Evolutionary conservation across 1,140 invertebrate species (phyloP).

Genomic region (Galleria mellonella): DNA sequence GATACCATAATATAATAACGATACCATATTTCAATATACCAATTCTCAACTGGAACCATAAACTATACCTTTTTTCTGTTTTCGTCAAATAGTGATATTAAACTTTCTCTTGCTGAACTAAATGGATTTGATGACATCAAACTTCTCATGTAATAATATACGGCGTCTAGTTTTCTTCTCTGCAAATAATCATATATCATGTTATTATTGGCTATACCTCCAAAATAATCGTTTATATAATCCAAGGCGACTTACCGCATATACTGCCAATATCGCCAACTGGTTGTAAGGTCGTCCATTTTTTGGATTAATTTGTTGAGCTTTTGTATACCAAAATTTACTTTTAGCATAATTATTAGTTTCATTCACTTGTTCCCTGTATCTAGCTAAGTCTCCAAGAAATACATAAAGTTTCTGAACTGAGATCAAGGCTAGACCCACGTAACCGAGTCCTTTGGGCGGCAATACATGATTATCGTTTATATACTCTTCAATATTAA

Average conservation of each 20-base stretch:
- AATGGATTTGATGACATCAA: slow-evolving; percentile 95
- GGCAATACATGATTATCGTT: slow-evolving; percentile 68
- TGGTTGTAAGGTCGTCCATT: slow-evolving; percentile 97
- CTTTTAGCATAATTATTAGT: slow-evolving; percentile 90
- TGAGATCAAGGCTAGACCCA: slow-evolving; percentile 86
- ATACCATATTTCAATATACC: no score
- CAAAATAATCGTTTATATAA: no score
- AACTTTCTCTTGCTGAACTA: slow-evolving; percentile 89
- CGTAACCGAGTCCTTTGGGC: slow-evolving; percentile 78
- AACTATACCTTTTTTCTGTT: slow-evolving; percentile 94
- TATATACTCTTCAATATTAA: slow-evolving; percentile 81
- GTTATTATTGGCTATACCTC: no score
- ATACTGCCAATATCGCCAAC: slow-evolving; percentile 92
- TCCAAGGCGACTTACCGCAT: slow-evolving; percentile 81
- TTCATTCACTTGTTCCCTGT: slow-evolving; percentile 89
- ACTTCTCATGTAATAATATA: slow-evolving; percentile 97
- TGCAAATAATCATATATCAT: slow-evolving; percentile 62
- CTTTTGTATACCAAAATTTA: slow-evolving; percentile 92
- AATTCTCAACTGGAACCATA: no score
- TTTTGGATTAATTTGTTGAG: slow-evolving; percentile 94
- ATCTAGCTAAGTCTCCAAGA: slow-evolving; percentile 92
- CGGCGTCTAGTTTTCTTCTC: slow-evolving; percentile 95
- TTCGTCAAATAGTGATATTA: slow-evolving; percentile 93
- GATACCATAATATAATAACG: no score
- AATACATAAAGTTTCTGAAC: slow-evolving; percentile 92